phyloP scores from a whole-genome alignment of 1,140 invertebrate genomes.

The Cydia pomonella region DNA sequence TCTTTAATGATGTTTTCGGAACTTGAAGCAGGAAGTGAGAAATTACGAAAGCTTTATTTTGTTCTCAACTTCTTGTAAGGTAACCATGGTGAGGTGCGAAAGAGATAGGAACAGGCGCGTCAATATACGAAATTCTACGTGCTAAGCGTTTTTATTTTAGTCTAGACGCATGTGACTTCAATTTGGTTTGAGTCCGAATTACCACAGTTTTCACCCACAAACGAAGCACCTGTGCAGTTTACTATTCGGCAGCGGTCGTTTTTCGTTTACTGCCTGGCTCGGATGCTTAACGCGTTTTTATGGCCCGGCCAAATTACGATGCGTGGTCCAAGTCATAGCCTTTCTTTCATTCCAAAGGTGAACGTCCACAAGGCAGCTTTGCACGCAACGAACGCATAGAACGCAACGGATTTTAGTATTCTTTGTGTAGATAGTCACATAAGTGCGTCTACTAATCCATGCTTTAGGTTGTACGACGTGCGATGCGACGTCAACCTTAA shows the following conservation, averaged over 20 bases:
- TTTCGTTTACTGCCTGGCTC: conserved; percentile 8
- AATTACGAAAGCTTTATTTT: conserved; percentile 9
- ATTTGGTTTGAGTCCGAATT: not conserved
- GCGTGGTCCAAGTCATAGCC: not conserved
- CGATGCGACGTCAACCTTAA: too few relatives aligned
- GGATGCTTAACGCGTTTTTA: conserved; percentile 11
- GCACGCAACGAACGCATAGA: too few relatives aligned
- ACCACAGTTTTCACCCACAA: not conserved
- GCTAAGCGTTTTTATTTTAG: too few relatives aligned
- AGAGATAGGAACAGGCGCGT: too few relatives aligned
- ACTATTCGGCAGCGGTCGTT: not conserved
- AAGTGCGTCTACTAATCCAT: too few relatives aligned
- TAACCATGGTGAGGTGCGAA: too few relatives aligned
- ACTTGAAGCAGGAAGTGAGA: conserved; percentile 18
- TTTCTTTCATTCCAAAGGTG: not conserved
- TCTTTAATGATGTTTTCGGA: not conserved
- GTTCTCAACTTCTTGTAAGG: too few relatives aligned
- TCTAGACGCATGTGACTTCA: not conserved
- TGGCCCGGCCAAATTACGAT: conserved; percentile 2
- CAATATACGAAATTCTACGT: too few relatives aligned
- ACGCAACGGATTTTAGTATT: too few relatives aligned
- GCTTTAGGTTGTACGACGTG: too few relatives aligned
- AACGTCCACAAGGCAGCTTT: too few relatives aligned
- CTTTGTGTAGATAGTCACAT: too few relatives aligned
- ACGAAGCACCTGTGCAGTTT: conserved; percentile 8